A percentile compares a stretch with the other conserved stretches of the same genome.
Conservation (phyloP, 2,797 vertebrate species). For the Coccyzus lansbergi region DNA sequence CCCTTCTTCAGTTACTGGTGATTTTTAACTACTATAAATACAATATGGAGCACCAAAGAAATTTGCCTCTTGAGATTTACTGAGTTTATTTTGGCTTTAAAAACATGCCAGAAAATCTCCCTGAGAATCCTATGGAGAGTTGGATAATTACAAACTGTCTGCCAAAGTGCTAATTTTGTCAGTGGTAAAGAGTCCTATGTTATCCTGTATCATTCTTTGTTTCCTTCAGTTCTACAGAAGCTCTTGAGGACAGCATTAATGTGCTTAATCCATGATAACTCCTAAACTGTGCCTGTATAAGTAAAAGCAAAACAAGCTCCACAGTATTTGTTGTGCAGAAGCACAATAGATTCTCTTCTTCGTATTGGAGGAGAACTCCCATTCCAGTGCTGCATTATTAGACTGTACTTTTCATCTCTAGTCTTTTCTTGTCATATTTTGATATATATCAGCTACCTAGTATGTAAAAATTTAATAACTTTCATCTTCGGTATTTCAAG, state of each 20-base stretch:
- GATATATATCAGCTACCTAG: background rate
- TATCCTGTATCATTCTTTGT: background rate
- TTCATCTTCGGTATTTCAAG: background rate
- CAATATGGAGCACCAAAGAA: background rate
- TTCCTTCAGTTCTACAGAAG: background rate
- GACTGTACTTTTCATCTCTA: background rate
- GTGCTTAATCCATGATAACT: background rate
- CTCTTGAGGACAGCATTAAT: background rate
- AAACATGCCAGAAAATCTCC: background rate
- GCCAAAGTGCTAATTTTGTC: background rate
- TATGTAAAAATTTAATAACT: background rate
- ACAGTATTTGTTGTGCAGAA: background rate
- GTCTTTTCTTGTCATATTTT: background rate
- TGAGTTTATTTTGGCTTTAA: background rate
- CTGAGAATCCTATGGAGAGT: accelerated
- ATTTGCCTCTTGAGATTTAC: background rate
- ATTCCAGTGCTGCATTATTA: background rate
- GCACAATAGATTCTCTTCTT: background rate
- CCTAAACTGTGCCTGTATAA: background rate
- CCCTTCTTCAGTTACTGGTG: background rate
- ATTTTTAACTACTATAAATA: background rate
- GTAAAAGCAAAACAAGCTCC: background rate
- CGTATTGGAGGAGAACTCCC: background rate
- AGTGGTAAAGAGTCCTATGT: background rate
- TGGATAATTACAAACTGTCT: background rate